Percentiles rank a stretch among this genome's conserved stretches.
Conservation (phyloP, 2,113 vertebrate genomes). For the Psittacus erithacus region DNA sequence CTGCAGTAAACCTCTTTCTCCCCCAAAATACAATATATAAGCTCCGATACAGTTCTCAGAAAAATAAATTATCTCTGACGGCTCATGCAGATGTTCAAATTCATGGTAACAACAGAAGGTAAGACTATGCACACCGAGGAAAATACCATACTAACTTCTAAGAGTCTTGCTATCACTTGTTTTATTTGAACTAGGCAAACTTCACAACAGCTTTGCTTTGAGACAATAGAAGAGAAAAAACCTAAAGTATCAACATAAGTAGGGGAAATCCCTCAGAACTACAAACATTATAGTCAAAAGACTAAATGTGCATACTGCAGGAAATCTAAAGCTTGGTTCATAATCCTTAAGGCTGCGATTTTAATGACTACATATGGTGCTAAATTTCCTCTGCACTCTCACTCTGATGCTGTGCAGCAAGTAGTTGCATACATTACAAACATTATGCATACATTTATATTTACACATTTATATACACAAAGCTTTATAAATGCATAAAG, state of each 20-base stretch:
- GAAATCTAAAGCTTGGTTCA: not conserved
- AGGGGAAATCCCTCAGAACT: not conserved
- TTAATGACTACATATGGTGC: not conserved
- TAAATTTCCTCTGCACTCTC: not conserved
- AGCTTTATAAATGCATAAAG: too few relatives aligned
- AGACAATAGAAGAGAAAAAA: not conserved
- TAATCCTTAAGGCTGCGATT: not conserved
- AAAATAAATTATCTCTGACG: not conserved
- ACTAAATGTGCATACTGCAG: not conserved
- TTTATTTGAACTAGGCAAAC: not conserved
- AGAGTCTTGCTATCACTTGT: not conserved
- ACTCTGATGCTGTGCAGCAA: not conserved
- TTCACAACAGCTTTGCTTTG: not conserved
- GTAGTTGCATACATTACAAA: not conserved
- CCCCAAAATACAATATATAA: not conserved
- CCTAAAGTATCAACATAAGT: not conserved
- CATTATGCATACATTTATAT: not conserved
- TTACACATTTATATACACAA: not conserved
- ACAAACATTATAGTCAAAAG: not conserved
- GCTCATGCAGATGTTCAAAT: not conserved
- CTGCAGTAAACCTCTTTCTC: not conserved
- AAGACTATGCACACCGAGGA: not conserved
- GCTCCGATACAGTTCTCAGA: not conserved
- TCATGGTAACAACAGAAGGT: not conserved
- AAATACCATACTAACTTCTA: not conserved